Base-by-base conservation (phyloP, 2,888 invertebrate species). In the Campoletis raptor region DNA sequence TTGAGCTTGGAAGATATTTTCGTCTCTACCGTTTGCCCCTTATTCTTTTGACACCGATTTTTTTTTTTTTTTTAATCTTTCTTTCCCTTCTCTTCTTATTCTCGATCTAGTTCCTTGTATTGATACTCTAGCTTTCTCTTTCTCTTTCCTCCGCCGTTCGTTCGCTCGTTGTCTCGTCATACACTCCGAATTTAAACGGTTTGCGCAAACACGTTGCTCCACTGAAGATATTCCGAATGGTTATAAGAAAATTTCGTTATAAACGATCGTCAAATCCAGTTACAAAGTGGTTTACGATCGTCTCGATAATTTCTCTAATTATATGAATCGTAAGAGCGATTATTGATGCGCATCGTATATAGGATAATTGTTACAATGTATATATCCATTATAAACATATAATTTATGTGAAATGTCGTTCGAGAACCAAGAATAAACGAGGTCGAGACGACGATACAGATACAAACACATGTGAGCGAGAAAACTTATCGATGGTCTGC, bases 181-280 rank as follows among this genome's bases (percentile, higher is more conserved):
- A 89, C 84, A 86, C 86, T 57, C 86, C 61, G 73, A 81, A 87
- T 72, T 45, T 42, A 69, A 76, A 61, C 78, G 67, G 61, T 72
- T 54, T 15, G 42, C 70, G 67, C 5, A 69, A 40, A 83, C 42
- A 64, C n/a, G n/a, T 61, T 61, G 81, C 70, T 64, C 21, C 76
- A 83, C 83, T 85, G 81, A 85, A 73, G 88, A 86, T 86, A 81
- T 73, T 66, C 81, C 67, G 88, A 90, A 87, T 86, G 86, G 73
- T 82, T 87, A 81, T 64, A 24, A 45, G 9, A 45, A 30, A 80
- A 69, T n/a, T n/a, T n/a, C n/a, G 52, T 69, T 10, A 54, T 3
- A 30, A 37, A 37, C 21, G 67, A 52, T n/a, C 30, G 42, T 54
- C 21, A 67, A 21, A 42, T 40, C 67, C 67, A 66, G 30, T 81